Base-by-base conservation (phyloP, 2,888 invertebrate genomes). In the Himalopsyche japonica region DNA sequence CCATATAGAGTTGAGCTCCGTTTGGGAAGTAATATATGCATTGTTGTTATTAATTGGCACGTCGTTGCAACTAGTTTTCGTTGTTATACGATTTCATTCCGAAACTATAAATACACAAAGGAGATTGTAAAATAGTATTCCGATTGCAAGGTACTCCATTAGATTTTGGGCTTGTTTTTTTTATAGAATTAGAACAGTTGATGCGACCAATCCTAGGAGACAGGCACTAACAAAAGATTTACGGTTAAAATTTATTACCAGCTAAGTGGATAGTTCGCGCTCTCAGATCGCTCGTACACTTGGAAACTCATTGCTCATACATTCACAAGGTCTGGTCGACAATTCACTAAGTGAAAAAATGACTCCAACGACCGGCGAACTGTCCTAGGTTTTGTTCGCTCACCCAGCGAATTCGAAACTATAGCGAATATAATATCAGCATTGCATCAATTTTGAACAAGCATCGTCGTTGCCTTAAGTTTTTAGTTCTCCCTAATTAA, bases 301-400 rank as follows among this genome's bases (percentile, higher is more conserved):
- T 27, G 24, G 27, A 70, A 70, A 30, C 70, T 70, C 70, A 70
- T 70, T 70, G 70, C 70, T 70, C 81, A 84, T 84, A 64, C 48
- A 70, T 47, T 78, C 79, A 57, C 86, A 83, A 86, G 84, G 86
- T 86, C 86, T 82, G 84, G 70, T 64, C 81, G 80, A 43, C 82
- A 82, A 86, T 82, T 84, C 84, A 81, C 81, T 84, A 86, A 86
- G 86, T 86, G 86, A 84, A 84, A 84, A 84, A 86, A 84, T 79
- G 79, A 76, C 82, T 34, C 78, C 64, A 37, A 78, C 78, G 78
- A 27, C 57, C 34, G 64, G 49, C 27, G 48, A 77, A 77, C 49
- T 64, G 37, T 81, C 79, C 49, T 49, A 49, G 49, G 49, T 49
- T 49, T 49, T 48, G 49, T 79, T 79, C 34, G 48, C 30, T 49